A percentile compares a stretch with the other conserved stretches of the same genome.
Evolutionary conservation across 2,113 vertebrate genomes (phyloP).

Genomic region (Crotalus viridis): DNA sequence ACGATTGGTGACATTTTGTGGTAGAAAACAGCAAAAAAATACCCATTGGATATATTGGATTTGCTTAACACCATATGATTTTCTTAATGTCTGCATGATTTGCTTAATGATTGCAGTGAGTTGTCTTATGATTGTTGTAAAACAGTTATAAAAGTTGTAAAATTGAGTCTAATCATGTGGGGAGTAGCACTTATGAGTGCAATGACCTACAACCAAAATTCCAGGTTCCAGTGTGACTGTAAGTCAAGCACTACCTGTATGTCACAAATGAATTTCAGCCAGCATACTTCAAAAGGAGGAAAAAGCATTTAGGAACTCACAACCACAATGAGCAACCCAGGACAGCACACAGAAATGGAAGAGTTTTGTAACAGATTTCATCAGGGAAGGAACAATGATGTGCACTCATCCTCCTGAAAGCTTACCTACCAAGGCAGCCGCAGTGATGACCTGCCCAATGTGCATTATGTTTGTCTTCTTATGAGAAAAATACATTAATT

Average conservation of each 20-base stretch:
- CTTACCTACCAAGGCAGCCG: background rate
- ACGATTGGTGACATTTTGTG: background rate
- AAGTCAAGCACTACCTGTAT: background rate
- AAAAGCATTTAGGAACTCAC: background rate
- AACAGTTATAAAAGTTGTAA: background rate
- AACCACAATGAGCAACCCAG: background rate
- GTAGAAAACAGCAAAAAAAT: background rate
- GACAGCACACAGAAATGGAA: background rate
- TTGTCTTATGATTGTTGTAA: background rate
- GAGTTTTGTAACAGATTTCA: background rate
- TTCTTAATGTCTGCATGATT: background rate
- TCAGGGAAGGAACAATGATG: background rate
- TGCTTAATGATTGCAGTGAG: background rate
- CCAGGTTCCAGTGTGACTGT: background rate
- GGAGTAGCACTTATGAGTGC: background rate
- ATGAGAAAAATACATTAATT: background rate
- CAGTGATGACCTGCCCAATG: background rate
- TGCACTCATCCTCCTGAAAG: background rate
- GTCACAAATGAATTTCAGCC: background rate
- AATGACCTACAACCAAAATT: background rate
- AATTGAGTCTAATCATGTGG: background rate
- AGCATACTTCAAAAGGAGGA: background rate
- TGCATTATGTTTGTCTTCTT: background rate
- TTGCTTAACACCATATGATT: background rate
- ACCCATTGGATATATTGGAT: background rate